Evolutionary conservation across 2,888 invertebrate genomes (phyloP).

Genomic region (Masnerella sp.): DNA sequence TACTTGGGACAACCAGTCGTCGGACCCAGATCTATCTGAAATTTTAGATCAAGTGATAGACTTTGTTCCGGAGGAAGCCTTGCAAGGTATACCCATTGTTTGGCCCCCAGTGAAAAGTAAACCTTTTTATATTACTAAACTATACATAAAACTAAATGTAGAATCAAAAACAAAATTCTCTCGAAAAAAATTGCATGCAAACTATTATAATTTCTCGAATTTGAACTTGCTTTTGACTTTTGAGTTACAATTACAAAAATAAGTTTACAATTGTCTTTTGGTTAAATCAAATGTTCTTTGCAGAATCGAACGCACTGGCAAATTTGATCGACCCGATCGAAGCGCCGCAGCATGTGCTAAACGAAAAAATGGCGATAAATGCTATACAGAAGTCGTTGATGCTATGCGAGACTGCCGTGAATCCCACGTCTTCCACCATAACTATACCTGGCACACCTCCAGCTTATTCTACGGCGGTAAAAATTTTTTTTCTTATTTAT

Average conservation of each 20-base stretch:
- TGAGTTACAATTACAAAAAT: background rate
- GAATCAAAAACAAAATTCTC: no score
- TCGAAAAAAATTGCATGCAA: no score
- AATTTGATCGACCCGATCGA: conserved; percentile 78
- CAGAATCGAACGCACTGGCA: conserved; percentile 68
- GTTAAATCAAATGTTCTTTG: conserved; percentile 40
- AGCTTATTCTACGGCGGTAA: conserved; percentile 81
- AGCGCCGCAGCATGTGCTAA: conserved; percentile 78
- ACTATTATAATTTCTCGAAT: no score
- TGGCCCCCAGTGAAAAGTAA: background rate
- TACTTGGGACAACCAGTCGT: conserved; percentile 78
- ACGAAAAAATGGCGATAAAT: conserved; percentile 88
- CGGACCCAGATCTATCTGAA: conserved; percentile 87
- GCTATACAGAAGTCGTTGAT: conserved; percentile 94
- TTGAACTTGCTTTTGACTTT: no score
- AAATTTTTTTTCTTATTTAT: background rate
- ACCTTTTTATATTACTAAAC: no score
- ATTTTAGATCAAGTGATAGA: conserved; percentile 92
- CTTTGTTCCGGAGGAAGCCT: conserved; percentile 84
- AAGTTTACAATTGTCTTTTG: background rate
- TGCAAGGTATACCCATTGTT: conserved; percentile 68
- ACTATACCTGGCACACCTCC: conserved; percentile 81
- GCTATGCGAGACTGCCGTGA: conserved; percentile 86
- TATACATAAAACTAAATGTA: no score
- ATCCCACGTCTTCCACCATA: conserved; percentile 81